Conservation (phyloP, 2,113 vertebrate species). For the Emydocephalus ijimae region DNA sequence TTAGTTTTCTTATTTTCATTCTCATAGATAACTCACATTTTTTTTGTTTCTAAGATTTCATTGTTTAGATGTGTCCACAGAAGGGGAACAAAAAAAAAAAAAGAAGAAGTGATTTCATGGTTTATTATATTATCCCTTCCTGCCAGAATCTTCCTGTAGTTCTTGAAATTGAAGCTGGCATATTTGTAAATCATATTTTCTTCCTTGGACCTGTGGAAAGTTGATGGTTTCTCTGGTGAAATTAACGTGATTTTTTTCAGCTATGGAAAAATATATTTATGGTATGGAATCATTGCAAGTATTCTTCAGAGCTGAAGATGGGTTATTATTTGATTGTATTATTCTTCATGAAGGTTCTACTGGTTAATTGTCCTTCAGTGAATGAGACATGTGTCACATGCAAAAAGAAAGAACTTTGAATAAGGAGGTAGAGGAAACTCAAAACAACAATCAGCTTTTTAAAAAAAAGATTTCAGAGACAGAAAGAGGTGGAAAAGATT, state of each 20-base stretch:
- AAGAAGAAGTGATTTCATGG: conserved; percentile 32
- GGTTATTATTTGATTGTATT: conserved; percentile 37
- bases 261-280: conserved; percentile 32
- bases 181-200: conserved; percentile 55
- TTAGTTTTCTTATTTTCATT: conserved; percentile 53
- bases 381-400: conserved; percentile 16
- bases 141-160: conserved; percentile 40
- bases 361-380: conserved; percentile 19
- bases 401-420: conserved; percentile 3
- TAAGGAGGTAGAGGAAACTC: neutral
- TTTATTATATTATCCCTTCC: conserved; percentile 42
- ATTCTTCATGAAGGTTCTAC: neutral
- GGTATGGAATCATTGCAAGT: conserved; percentile 24
- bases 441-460: neutral
- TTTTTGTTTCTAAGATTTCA: conserved; percentile 30
- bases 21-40: conserved; percentile 22
- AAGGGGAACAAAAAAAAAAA: conserved; percentile 4
- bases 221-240: conserved; percentile 51
- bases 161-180: conserved; percentile 61
- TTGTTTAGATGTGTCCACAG: conserved; percentile 49
- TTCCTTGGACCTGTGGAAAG: conserved; percentile 51
- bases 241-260: conserved; percentile 49
- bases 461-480: neutral
- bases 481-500: neutral
- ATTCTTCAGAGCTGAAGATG: conserved; percentile 30